Base-by-base conservation (phyloP, 2,888 invertebrate species). In the Tridacna gigas region DNA sequence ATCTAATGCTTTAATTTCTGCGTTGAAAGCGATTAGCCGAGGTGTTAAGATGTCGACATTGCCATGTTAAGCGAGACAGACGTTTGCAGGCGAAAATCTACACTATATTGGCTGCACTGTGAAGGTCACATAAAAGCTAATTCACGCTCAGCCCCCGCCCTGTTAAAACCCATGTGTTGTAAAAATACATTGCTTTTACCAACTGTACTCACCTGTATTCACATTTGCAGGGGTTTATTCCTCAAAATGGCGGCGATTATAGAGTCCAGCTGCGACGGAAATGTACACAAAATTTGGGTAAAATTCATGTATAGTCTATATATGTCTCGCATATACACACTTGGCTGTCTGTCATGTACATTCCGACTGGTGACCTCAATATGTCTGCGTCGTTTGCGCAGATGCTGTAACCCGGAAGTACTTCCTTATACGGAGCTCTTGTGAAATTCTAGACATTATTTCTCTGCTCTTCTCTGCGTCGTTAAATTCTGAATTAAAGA, bases 221-320 rank as follows among this genome's bases (percentile, higher is more conserved):
- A 20, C 2, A 22, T 71, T 25, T 47, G 48, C 48, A 22, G 51
- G 71, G 71, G 71, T 71, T 71, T 71, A 71, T 51, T 71, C 71
- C 47, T 51, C 51, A 71, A 51, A 71, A 51, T 67, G 71, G 37
- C 45, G 48, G 56, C 66, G 67, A 48, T 60, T 63, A 71, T 73
- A n/a, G 45, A 37, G 63, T 71, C 76, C 61, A 63, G 47, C 67
- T 73, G 63, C 76, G 56, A 69, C 78, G 65, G 51, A 76, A 81
- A 79, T 81, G 77, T 76, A 81, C 84, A 84, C 73, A 77, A 85
- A 85, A 85, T 79, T 71, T 66, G 88, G 74, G 82, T 82, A 78
- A 83, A 83, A 71, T 82, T 85, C 88, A 88, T 88, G 88, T 88
- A 88, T 82, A 85, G 73, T 81, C 82, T 85, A 82, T 88, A 88